Conservation (phyloP, 2,113 vertebrate species). For the Corythornis vintsioides region DNA sequence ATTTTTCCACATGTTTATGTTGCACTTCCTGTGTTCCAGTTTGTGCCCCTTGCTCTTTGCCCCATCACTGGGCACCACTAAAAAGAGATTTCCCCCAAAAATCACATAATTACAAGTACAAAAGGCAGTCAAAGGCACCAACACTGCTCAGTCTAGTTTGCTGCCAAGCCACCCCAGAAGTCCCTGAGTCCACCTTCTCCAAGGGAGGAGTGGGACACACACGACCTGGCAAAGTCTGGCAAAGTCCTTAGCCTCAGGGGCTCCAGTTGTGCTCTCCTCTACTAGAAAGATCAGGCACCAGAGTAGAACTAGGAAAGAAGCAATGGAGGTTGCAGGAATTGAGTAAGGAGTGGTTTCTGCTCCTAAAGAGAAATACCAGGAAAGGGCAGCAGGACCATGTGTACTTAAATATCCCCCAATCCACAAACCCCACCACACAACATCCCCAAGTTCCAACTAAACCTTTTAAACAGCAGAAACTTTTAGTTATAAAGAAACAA, state of each 20-base stretch:
- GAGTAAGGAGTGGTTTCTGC: not conserved
- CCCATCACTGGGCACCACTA: too few relatives aligned
- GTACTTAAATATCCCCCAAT: not conserved
- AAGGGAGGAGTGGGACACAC: not conserved
- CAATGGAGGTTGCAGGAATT: not conserved
- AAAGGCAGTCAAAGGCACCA: not conserved
- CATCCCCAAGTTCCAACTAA: not conserved
- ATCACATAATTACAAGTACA: not conserved
- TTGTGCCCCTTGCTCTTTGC: too few relatives aligned
- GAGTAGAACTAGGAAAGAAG: not conserved
- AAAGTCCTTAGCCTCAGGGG: not conserved
- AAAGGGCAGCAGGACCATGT: not conserved
- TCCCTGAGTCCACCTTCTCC: not conserved
- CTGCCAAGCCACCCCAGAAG: not conserved
- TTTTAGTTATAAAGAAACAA: not conserved
- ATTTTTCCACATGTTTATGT: too few relatives aligned
- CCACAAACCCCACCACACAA: not conserved
- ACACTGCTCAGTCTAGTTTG: not conserved
- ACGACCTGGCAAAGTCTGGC: fast-evolving
- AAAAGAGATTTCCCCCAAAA: too few relatives aligned
- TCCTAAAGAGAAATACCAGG: not conserved
- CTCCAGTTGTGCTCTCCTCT: not conserved
- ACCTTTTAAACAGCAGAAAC: not conserved
- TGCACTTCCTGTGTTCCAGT: too few relatives aligned
- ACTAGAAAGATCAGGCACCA: not conserved